Base-by-base conservation (phyloP, 2,888 invertebrate species). In the Eristalis intricaria region DNA sequence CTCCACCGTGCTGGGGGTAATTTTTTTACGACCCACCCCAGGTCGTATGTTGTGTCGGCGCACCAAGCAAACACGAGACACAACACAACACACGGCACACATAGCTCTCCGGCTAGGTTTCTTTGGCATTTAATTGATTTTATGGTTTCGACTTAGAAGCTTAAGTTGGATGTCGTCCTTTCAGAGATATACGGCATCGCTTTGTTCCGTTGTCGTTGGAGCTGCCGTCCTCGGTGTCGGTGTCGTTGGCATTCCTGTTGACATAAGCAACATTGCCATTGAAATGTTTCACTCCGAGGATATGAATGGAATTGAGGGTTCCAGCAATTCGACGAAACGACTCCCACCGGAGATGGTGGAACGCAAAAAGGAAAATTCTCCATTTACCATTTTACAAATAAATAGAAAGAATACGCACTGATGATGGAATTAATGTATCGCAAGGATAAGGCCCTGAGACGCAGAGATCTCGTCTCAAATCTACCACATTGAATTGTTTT, bases 341-440 rank as follows among this genome's bases (percentile, higher is more conserved):
- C 82, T 82, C 82, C 82, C 82, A 61, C 40, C 38, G 81, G 81
- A 69, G 56, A 1, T 43, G 56, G 63, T 10, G 40, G 40, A 23
- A 68, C 19, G 63, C 64, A 56, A 74, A 32, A 71, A 29, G 73
- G 68, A 81, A 40, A 64, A 29, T 60, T 76, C 70, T 71, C 50
- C 65, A 76, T 70, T 82, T 82, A 71, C 50, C 65, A 76, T 70
- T 82, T 82, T 76, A 70, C 70, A 82, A 71, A 82, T 82, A 76
- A 76, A 70, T 76, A 71, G 82, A 76, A 71, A 76, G 76, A 76
- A 70, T 74, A 74, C 80, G 70, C 70, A 76, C 70, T 82, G 82
- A 76, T 82, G 82, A 82, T 71, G 70, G 35, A 82, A 76, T 82
- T 76, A 82, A 70, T 76, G 82, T 82, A 70, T 81, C 64, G 61